phyloP scores from a whole-genome alignment of 1,140 invertebrate genomes.

The Telenomus remus region DNA sequence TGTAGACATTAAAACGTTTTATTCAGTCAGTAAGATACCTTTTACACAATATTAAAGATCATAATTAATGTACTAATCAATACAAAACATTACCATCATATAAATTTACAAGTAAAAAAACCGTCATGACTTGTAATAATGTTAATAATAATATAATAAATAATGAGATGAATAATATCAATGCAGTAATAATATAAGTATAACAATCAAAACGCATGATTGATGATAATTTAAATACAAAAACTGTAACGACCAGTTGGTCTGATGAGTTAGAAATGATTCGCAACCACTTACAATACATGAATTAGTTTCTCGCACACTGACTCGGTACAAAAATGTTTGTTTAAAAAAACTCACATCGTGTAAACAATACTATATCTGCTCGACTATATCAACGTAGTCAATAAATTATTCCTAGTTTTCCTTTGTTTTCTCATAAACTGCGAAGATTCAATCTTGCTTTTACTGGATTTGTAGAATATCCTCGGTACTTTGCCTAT shows the following conservation, averaged over 20 bases:
- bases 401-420: slow-evolving; percentile 73
- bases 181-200: slow-evolving; percentile 41
- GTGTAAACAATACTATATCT: slow-evolving; percentile 66
- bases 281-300: slow-evolving; percentile 69
- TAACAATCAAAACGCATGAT: slow-evolving; percentile 61
- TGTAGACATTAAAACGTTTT: slow-evolving; percentile 73
- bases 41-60: slow-evolving; percentile 70
- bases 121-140: slow-evolving; percentile 48
- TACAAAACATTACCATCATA: slow-evolving; percentile 58
- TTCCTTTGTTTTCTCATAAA: slow-evolving; percentile 56
- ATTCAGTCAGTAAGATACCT: slow-evolving; percentile 76
- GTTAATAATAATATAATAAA: slow-evolving; percentile 59
- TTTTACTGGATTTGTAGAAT: slow-evolving; percentile 72
- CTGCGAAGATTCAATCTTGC: slow-evolving; percentile 70
- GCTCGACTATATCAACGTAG: slow-evolving; percentile 69
- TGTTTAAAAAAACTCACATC: slow-evolving; percentile 67
- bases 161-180: slow-evolving; percentile 43
- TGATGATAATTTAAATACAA: slow-evolving; percentile 28
- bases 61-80: slow-evolving; percentile 54
- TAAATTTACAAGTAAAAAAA: slow-evolving; percentile 55
- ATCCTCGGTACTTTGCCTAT: slow-evolving; percentile 54
- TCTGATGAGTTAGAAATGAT: slow-evolving; percentile 53
- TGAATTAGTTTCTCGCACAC: slow-evolving; percentile 65
- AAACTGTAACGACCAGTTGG: slow-evolving; percentile 54
- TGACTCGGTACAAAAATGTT: slow-evolving; percentile 65